These are phyloP conservation scores for Ascaphus truei DNA, from an alignment of 2,113 vertebrate genomes.

Conservation along the genomic window DNA sequence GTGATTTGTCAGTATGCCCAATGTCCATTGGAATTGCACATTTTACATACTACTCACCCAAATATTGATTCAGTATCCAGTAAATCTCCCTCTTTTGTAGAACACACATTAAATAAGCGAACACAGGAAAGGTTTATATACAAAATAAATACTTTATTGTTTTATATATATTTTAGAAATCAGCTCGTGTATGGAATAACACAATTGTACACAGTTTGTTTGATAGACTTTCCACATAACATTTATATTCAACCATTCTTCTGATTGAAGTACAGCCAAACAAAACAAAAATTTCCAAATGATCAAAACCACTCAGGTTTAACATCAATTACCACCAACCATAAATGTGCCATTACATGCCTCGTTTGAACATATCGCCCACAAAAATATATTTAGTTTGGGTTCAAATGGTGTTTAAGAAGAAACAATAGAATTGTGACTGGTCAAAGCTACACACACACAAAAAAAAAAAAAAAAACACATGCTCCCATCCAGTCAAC, in stretches of 20 bases:
- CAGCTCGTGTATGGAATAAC: constrained; percentile 58
- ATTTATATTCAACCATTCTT: constrained; percentile 55
- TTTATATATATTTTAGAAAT: constrained; percentile 65
- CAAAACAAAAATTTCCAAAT: constrained; percentile 46
- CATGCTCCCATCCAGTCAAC: not conserved
- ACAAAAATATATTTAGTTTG: not conserved
- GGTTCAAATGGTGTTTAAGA: not conserved
- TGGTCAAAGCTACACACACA: not conserved
- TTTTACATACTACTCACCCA: too few relatives aligned
- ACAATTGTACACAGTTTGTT: constrained; percentile 58
- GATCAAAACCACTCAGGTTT: constrained; percentile 48
- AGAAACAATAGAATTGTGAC: not conserved
- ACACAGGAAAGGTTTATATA: constrained; percentile 50
- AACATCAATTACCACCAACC: constrained; percentile 45
- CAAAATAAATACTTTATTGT: constrained; percentile 84
- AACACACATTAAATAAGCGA: constrained; percentile 34
- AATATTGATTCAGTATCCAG: too few relatives aligned
- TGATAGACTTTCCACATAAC: constrained; percentile 50
- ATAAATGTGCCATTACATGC: constrained; percentile 46
- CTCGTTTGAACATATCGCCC: not conserved
- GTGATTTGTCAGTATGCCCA: too few relatives aligned
- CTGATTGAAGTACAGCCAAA: constrained; percentile 59
- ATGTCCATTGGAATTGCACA: too few relatives aligned
- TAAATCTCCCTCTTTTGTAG: too few relatives aligned
- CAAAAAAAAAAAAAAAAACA: too few relatives aligned